phyloP scores from a whole-genome alignment of 2,797 vertebrate species.

The Danio aesculapii region DNA sequence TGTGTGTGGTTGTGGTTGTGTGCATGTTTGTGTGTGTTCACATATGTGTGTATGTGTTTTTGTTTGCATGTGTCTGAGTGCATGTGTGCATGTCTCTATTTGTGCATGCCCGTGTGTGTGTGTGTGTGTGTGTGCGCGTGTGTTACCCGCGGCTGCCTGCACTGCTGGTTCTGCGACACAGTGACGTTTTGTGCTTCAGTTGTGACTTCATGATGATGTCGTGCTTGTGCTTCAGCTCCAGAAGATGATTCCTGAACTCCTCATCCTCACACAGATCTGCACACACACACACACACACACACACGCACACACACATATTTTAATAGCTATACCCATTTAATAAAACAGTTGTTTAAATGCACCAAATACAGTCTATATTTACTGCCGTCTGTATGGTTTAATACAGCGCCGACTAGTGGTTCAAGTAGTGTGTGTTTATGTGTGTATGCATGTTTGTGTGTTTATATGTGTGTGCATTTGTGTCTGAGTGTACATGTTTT shows the following conservation, averaged over 20 bases:
- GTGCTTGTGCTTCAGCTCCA: conserved; percentile 97
- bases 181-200: conserved; percentile 95
- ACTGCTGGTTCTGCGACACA: conserved; percentile 94
- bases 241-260: conserved; percentile 91
- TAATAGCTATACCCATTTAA: too few relatives aligned
- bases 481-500: too few relatives aligned
- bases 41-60: not conserved
- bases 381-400: too few relatives aligned
- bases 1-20: not conserved
- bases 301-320: conserved; percentile 27
- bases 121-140: conserved; percentile 65
- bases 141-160: conserved; percentile 94
- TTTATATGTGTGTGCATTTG: too few relatives aligned
- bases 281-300: conserved; percentile 4
- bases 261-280: conserved; percentile 96
- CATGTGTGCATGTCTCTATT: not conserved
- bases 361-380: too few relatives aligned
- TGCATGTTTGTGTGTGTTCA: not conserved
- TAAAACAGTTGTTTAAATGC: too few relatives aligned
- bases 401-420: too few relatives aligned
- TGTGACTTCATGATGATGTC: conserved; percentile 99
- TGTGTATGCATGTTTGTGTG: too few relatives aligned
- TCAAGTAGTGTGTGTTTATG: too few relatives aligned
- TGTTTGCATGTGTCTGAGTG: not conserved
- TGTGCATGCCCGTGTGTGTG: not conserved